Evolutionary conservation across 2,888 invertebrate genomes (phyloP).

Genomic region (Drosophila quinaria): DNA sequence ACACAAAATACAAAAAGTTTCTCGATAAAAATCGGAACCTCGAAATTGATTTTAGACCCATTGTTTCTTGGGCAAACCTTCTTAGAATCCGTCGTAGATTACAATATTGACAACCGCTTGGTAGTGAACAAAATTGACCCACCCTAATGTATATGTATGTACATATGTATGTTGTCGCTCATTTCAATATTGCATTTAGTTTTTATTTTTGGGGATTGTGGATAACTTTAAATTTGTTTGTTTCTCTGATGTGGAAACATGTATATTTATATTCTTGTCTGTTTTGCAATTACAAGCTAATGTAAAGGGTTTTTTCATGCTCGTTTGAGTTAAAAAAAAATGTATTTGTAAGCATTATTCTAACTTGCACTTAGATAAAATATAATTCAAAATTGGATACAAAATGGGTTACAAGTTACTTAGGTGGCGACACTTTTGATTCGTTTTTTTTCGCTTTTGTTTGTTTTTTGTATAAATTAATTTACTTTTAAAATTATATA

Average conservation of each 20-base stretch:
- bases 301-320: slow-evolving; percentile 48
- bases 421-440: slow-evolving; percentile 68
- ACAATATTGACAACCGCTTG: no score
- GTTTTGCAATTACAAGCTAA: slow-evolving; percentile 46
- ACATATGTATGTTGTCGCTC: neutral
- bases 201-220: neutral
- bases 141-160: neutral
- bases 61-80: no score
- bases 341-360: slow-evolving; percentile 40
- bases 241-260: neutral
- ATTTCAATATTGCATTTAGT: neutral
- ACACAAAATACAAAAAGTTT: no score
- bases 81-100: no score
- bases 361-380: slow-evolving; percentile 43
- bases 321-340: slow-evolving; percentile 8
- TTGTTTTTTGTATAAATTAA: slow-evolving; percentile 59
- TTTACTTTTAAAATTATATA: slow-evolving; percentile 73
- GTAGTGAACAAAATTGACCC: no score
- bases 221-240: neutral
- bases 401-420: slow-evolving; percentile 66
- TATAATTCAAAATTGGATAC: slow-evolving; percentile 73
- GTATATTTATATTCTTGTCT: slow-evolving; percentile 5
- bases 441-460: slow-evolving; percentile 12
- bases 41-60: no score
- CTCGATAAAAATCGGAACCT: no score